These are phyloP conservation scores for Phaethornis superciliosus DNA, from an alignment of 2,113 vertebrate genomes.

Conservation along the genomic window DNA sequence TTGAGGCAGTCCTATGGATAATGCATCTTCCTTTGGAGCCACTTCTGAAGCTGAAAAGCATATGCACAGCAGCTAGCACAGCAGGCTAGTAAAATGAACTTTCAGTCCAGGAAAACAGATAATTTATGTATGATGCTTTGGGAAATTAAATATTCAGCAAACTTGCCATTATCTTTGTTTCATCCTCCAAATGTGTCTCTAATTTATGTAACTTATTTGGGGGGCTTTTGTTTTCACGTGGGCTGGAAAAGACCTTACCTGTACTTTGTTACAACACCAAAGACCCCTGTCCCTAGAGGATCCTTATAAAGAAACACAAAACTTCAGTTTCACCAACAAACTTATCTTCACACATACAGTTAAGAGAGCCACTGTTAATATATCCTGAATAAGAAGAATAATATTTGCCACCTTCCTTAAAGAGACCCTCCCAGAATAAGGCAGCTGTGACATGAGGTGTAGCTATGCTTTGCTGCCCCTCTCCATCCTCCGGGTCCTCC, in stretches of 20 bases:
- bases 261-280: neutral
- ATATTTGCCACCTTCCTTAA: neutral
- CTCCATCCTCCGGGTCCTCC: neutral
- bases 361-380: neutral
- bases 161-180: neutral
- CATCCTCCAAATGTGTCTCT: neutral
- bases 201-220: neutral
- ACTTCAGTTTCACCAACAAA: neutral
- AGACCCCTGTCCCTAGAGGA: neutral
- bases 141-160: neutral
- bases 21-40: neutral
- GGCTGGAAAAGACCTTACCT: neutral
- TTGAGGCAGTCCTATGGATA: neutral
- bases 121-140: neutral
- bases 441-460: neutral
- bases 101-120: neutral
- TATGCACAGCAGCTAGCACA: neutral
- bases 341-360: neutral
- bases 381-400: neutral
- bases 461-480: neutral
- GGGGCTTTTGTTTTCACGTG: fast-evolving
- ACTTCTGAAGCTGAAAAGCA: neutral
- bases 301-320: neutral
- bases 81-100: neutral
- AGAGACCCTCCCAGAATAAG: neutral